Evolutionary conservation across 2,888 invertebrate genomes (phyloP).

Genomic region (Eupithecia inturbata): DNA sequence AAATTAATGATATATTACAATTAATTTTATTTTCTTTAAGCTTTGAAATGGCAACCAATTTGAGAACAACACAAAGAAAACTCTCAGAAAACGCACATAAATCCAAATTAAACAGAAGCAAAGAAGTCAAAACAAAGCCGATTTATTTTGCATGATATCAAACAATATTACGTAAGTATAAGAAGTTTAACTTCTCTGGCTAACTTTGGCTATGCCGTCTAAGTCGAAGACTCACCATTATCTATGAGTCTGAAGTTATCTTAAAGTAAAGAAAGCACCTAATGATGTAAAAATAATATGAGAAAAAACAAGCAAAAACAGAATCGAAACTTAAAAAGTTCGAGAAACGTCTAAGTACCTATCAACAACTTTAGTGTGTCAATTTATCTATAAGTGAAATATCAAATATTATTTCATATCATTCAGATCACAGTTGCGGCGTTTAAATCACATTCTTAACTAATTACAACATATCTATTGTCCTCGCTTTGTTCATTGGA

Average conservation of each 20-base stretch:
- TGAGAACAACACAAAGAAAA: conserved; percentile 39
- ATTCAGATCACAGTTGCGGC: conserved; percentile 85
- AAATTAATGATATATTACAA: conserved; percentile 72
- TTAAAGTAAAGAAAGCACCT: conserved; percentile 80
- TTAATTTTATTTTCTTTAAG: conserved; percentile 56
- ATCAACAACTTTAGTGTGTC: conserved; percentile 74
- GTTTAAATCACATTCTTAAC: conserved; percentile 84
- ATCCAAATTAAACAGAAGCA: conserved; percentile 47
- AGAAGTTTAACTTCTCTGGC: conserved; percentile 77
- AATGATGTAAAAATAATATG: conserved; percentile 60
- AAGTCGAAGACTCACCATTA: conserved; percentile 59
- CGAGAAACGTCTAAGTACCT: conserved; percentile 63
- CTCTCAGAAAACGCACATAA: conserved; percentile 44
- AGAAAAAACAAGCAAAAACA: conserved; percentile 60
- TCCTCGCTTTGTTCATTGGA: conserved; percentile 79
- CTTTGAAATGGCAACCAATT: conserved; percentile 64
- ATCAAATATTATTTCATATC: conserved; percentile 84
- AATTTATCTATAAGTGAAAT: conserved; percentile 83
- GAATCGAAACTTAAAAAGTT: conserved; percentile 50
- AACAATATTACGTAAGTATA: conserved; percentile 59
- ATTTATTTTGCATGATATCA: conserved; percentile 45
- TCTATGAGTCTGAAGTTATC: conserved; percentile 63
- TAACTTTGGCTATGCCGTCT: conserved; percentile 83
- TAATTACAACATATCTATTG: conserved; percentile 83
- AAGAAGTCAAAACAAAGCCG: conserved; percentile 46